Evolutionary conservation across 2,797 vertebrate species (phyloP).

Genomic region (Myotis myotis): DNA sequence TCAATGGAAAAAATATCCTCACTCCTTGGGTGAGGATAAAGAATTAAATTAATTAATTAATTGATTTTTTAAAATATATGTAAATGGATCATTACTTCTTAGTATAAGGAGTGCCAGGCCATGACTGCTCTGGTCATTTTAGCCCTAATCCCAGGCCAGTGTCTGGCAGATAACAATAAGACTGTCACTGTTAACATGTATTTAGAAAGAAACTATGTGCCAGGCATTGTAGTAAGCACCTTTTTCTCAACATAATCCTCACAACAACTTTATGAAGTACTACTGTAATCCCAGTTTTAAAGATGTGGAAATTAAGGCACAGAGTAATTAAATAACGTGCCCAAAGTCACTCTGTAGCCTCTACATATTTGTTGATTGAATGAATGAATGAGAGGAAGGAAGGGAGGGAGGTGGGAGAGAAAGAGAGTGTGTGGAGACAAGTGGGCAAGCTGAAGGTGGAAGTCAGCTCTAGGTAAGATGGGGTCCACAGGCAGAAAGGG

Average conservation of each 20-base stretch:
- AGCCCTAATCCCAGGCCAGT: not conserved
- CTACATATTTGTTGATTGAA: not conserved
- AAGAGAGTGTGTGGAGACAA: not conserved
- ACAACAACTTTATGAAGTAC: not conserved
- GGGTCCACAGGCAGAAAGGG: not conserved
- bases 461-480: not conserved
- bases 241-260: not conserved
- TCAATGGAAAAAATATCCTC: no score
- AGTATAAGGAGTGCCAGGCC: not conserved
- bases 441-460: not conserved
- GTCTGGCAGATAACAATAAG: not conserved
- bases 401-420: not conserved
- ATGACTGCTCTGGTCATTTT: not conserved
- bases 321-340: not conserved
- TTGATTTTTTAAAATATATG: not conserved
- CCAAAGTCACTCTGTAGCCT: not conserved
- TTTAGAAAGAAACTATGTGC: not conserved
- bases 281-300: conserved; percentile 16
- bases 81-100: not conserved
- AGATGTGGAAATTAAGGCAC: not conserved
- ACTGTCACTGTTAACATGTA: not conserved
- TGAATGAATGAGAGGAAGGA: not conserved
- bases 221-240: not conserved
- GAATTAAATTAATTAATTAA: no score
- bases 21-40: no score